Evolutionary conservation across 2,888 invertebrate genomes (phyloP).

Genomic region (Pristionchus japonicus): DNA sequence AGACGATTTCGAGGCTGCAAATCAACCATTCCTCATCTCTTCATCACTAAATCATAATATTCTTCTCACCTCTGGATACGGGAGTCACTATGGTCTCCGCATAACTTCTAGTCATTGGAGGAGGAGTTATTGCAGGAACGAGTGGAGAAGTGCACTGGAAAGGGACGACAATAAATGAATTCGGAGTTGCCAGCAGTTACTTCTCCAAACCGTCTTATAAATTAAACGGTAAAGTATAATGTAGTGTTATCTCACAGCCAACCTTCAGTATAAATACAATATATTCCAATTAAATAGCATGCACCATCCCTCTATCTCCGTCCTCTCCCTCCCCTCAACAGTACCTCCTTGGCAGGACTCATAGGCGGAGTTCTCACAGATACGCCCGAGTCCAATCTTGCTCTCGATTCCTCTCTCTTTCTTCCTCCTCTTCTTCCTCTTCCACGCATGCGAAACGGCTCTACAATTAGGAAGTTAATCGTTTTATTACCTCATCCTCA

Average conservation of each 20-base stretch:
- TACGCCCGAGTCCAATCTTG: not conserved
- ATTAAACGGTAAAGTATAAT: too few relatives aligned
- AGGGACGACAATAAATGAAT: not conserved
- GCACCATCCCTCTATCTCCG: too few relatives aligned
- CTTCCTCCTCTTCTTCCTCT: constrained; percentile 4
- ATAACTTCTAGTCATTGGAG: not conserved
- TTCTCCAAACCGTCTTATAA: too few relatives aligned
- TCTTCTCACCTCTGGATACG: not conserved
- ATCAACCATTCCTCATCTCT: not conserved
- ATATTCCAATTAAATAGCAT: too few relatives aligned
- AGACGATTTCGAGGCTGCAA: not conserved
- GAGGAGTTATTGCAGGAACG: not conserved
- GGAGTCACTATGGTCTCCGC: not conserved
- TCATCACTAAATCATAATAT: not conserved
- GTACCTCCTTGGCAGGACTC: not conserved
- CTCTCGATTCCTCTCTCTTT: not conserved
- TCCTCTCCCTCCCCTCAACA: too few relatives aligned
- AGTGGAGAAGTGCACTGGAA: not conserved
- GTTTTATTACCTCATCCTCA: not conserved
- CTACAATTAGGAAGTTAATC: not conserved
- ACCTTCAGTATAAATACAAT: too few relatives aligned
- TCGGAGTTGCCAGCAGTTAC: too few relatives aligned
- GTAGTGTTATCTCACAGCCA: too few relatives aligned
- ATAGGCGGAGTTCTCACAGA: not conserved
- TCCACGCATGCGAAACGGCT: not conserved